Conservation (phyloP, 2,888 invertebrate genomes). For the Platynereis dumerilii region DNA sequence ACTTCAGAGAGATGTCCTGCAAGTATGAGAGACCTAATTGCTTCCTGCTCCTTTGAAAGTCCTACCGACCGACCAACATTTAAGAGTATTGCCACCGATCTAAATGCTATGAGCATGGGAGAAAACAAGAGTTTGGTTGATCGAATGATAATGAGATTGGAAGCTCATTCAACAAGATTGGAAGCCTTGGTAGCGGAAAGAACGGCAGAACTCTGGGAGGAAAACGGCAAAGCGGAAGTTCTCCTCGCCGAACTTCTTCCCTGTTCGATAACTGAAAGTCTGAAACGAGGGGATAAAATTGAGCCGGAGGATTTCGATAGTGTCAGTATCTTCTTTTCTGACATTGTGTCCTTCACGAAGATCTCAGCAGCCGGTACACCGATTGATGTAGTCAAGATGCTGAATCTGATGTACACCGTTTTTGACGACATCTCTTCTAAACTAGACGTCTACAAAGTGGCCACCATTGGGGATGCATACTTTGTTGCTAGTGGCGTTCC, state of each 20-base stretch:
- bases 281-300: background rate
- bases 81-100: conserved; percentile 35
- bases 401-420: no score
- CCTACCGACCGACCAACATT: conserved; percentile 44
- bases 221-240: conserved; percentile 95
- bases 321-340: no score
- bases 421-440: no score
- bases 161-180: conserved; percentile 92
- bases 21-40: conserved; percentile 40
- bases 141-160: conserved; percentile 91
- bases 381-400: no score
- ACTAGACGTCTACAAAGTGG: no score
- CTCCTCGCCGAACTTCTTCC: conserved; percentile 91
- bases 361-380: no score
- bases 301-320: no score
- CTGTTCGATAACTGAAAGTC: conserved; percentile 64
- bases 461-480: no score
- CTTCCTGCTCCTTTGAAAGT: conserved; percentile 46
- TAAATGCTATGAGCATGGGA: conserved; percentile 36
- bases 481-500: background rate
- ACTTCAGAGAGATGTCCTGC: no score
- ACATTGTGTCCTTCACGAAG: no score
- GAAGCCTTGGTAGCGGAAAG: conserved; percentile 92
- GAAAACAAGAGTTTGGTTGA: no score
- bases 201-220: conserved; percentile 93